Evolutionary conservation across 2,113 vertebrate species (phyloP).

Genomic region (Microtus richardsoni): DNA sequence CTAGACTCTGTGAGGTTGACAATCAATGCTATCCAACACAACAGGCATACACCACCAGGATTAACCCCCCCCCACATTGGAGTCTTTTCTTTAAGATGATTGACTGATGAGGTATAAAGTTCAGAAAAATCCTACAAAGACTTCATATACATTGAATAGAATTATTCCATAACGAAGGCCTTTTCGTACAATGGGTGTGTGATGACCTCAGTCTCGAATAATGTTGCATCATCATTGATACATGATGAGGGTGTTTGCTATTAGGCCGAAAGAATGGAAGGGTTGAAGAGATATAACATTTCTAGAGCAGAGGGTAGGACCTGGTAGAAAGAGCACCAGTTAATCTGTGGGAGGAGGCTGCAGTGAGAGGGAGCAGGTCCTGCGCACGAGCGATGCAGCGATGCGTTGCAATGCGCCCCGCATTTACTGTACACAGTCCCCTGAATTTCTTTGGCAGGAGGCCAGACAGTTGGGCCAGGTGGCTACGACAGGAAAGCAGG

Average conservation of each 20-base stretch:
- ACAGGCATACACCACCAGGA: neutral
- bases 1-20: too few species aligned
- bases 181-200: neutral
- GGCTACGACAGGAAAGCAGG: neutral
- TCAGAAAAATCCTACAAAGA: neutral
- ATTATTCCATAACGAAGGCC: neutral
- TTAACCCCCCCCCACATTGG: too few species aligned
- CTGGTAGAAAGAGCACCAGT: neutral
- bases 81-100: neutral
- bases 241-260: neutral
- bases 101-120: neutral
- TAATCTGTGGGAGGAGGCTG: neutral
- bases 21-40: neutral
- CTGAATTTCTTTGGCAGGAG: neutral
- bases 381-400: neutral
- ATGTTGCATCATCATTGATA: neutral
- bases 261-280: neutral
- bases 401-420: neutral
- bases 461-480: neutral
- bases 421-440: neutral
- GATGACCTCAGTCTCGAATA: neutral
- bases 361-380: neutral
- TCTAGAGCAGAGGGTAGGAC: neutral
- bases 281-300: neutral
- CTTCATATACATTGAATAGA: neutral